These are phyloP conservation scores for Mycteria americana DNA, from an alignment of 2,797 vertebrate genomes.

Conservation along the genomic window DNA sequence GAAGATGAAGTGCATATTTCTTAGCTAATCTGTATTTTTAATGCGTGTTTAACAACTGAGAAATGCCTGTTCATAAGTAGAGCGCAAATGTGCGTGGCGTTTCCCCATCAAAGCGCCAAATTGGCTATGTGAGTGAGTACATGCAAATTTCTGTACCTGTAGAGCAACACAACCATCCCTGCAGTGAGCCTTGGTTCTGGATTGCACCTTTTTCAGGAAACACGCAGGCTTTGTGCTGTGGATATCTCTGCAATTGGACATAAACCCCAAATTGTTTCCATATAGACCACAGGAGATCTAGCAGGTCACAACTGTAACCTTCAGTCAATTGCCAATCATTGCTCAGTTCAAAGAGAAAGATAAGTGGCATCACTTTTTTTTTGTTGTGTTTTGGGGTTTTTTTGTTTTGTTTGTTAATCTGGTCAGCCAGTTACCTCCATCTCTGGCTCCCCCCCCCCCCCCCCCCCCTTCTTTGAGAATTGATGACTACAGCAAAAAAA, in stretches of 20 bases:
- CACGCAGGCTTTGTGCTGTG: background rate
- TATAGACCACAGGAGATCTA: background rate
- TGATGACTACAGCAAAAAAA: background rate
- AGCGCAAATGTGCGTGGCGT: background rate
- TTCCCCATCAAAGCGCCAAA: background rate
- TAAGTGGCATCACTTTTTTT: background rate
- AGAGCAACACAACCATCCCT: background rate
- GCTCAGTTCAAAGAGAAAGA: background rate
- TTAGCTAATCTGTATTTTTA: background rate
- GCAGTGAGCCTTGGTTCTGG: background rate
- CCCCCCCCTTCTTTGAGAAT: background rate
- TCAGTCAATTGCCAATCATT: background rate
- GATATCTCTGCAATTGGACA: background rate
- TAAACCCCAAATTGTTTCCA: background rate
- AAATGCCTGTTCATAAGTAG: background rate
- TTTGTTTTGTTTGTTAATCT: background rate
- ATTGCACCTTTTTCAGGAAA: background rate
- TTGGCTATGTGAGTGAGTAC: background rate
- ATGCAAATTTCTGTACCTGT: background rate
- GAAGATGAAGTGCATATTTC: background rate
- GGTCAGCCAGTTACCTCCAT: background rate
- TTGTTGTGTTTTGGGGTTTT: background rate
- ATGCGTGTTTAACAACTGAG: background rate
- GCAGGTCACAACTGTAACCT: background rate
- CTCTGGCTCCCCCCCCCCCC: too few relatives aligned